A percentile compares a stretch with the other conserved stretches of the same genome.
phyloP scores from a whole-genome alignment of 2,888 invertebrate genomes.

The Ypsolopha scabrella region DNA sequence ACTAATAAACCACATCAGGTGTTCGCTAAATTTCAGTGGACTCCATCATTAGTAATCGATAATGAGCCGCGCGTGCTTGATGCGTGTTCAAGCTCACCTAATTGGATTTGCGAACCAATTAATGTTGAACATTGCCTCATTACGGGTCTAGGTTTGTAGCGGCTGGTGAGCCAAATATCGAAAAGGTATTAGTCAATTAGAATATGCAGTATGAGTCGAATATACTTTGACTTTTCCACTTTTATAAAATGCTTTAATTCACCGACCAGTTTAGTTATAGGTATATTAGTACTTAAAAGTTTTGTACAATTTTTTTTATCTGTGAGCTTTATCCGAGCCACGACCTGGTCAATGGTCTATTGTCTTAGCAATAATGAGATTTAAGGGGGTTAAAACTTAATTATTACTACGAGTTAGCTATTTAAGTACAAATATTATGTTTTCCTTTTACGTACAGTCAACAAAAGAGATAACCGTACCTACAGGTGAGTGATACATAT shows the following conservation, averaged over 20 bases:
- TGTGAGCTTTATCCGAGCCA: too few species aligned
- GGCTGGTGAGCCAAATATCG: too few species aligned
- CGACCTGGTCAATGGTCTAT: too few species aligned
- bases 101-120: constrained; percentile 67
- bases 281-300: neutral
- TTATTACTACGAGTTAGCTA: too few species aligned
- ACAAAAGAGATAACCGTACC: too few species aligned
- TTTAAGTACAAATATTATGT: too few species aligned
- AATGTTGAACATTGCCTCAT: constrained; percentile 53
- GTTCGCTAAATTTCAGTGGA: neutral
- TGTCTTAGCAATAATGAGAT: too few species aligned
- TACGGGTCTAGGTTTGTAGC: constrained; percentile 16
- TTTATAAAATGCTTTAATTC: neutral
- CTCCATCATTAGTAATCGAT: constrained; percentile 52
- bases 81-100: constrained; percentile 47
- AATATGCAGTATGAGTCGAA: neutral
- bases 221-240: neutral
- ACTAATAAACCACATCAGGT: too few species aligned
- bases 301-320: too few species aligned
- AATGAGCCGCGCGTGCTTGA: constrained; percentile 57
- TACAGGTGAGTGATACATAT: too few species aligned
- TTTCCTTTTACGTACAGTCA: too few species aligned
- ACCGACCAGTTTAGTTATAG: neutral
- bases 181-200: neutral
- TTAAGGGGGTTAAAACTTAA: too few species aligned